These are phyloP conservation scores for Disparrhopalites patrizii DNA, from an alignment of 2,888 invertebrate genomes.

Conservation along the genomic window DNA sequence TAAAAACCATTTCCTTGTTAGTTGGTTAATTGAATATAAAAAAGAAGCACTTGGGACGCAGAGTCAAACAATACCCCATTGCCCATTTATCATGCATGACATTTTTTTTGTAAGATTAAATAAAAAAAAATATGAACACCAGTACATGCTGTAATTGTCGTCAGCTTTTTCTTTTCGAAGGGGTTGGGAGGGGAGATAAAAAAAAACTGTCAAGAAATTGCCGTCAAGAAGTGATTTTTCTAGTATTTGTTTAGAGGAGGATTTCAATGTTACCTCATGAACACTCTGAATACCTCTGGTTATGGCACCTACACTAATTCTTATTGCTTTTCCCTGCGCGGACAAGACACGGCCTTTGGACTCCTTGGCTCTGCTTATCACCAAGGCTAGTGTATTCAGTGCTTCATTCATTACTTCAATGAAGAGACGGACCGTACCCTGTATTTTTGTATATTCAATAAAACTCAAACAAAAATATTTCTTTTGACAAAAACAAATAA, in stretches of 20 bases:
- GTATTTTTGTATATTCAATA: not conserved
- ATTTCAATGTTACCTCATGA: slow-evolving; percentile 40
- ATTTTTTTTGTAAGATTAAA: too few species aligned
- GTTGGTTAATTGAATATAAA: not conserved
- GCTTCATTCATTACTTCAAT: slow-evolving; percentile 10
- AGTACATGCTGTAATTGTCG: too few species aligned
- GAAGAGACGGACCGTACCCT: slow-evolving; percentile 22
- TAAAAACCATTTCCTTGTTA: not conserved
- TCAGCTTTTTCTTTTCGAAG: too few species aligned
- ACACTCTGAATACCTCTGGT: slow-evolving; percentile 42
- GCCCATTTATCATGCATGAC: too few species aligned
- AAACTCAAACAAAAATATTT: not conserved
- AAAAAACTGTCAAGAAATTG: too few species aligned
- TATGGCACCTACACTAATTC: slow-evolving; percentile 47
- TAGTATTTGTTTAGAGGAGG: not conserved
- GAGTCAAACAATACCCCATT: too few species aligned
- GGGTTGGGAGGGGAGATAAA: too few species aligned
- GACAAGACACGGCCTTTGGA: slow-evolving; percentile 38
- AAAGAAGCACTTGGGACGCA: not conserved
- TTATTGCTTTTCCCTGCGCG: slow-evolving; percentile 43
- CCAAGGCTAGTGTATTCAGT: slow-evolving; percentile 31
- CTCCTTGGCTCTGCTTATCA: slow-evolving; percentile 38
- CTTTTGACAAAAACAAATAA: not conserved
- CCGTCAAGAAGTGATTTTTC: slow-evolving; percentile 14
- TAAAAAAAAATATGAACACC: too few species aligned